A percentile compares a stretch with the other conserved stretches of the same genome.
Conservation (phyloP, 2,113 vertebrate genomes). For the Rhinoptilus africanus region DNA sequence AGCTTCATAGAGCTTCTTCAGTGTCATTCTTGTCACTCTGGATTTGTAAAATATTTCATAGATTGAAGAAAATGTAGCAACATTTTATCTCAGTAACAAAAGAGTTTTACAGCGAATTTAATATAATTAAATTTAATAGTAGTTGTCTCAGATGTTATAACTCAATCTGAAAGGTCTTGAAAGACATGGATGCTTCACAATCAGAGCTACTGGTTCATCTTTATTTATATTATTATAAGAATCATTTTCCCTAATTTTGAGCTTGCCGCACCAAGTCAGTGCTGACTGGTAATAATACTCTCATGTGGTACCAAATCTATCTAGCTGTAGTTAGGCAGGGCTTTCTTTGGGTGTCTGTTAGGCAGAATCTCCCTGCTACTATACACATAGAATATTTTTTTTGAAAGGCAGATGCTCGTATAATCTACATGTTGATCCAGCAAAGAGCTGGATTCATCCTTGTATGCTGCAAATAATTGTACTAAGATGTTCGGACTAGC, state of each 20-base stretch:
- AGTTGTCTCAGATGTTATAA: neutral
- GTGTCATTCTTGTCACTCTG: neutral
- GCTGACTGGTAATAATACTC: neutral
- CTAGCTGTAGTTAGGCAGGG: fast-evolving
- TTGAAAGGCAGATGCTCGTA: neutral
- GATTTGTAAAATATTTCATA: neutral
- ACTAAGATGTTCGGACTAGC: neutral
- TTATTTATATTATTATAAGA: neutral
- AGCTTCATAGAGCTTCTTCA: neutral
- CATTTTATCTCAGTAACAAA: neutral
- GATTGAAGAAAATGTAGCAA: neutral
- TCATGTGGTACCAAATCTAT: neutral
- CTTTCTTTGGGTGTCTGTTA: neutral
- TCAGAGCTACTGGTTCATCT: neutral
- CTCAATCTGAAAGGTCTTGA: neutral
- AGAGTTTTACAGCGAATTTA: neutral
- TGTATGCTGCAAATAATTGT: neutral
- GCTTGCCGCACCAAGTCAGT: neutral
- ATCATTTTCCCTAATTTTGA: neutral
- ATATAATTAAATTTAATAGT: neutral
- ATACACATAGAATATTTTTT: no score
- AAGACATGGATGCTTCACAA: neutral
- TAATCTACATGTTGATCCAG: neutral
- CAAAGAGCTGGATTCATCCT: neutral
- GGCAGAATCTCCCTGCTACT: neutral